Evolutionary conservation across 1,140 invertebrate species (phyloP).

Genomic region (Littorina saxatilis): DNA sequence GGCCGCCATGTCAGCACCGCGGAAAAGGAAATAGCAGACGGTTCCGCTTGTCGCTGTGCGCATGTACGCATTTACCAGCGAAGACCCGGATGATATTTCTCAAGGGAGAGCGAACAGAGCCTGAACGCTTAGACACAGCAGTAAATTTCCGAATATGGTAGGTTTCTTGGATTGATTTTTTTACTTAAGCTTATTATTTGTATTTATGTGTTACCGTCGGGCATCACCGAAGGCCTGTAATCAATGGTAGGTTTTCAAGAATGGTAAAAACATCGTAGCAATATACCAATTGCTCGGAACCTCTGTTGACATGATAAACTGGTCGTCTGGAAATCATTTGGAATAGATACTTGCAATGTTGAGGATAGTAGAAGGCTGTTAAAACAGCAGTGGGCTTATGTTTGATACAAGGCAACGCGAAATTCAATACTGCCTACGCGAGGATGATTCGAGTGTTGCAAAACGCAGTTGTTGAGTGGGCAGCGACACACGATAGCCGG

Average conservation of each 20-base stretch:
- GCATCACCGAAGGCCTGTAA: too few species aligned
- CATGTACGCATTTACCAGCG: constrained; percentile 31
- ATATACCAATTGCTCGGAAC: too few species aligned
- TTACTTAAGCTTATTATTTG: background rate
- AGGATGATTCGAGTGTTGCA: too few species aligned
- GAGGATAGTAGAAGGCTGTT: too few species aligned
- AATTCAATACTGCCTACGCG: too few species aligned
- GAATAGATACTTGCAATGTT: too few species aligned
- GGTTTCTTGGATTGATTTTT: background rate
- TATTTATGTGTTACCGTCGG: too few species aligned
- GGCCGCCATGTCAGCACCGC: constrained; percentile 52
- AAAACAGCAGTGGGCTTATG: background rate
- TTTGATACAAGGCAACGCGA: background rate
- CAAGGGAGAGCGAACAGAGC: background rate
- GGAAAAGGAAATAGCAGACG: constrained; percentile 74
- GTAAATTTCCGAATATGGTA: constrained; percentile 33
- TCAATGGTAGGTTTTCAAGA: too few species aligned
- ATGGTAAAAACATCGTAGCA: too few species aligned
- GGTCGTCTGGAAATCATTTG: constrained; percentile 6
- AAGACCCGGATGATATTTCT: constrained; percentile 43
- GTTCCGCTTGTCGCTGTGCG: constrained; percentile 24
- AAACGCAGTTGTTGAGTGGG: too few species aligned
- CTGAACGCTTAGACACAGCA: constrained; percentile 1
- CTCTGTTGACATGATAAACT: constrained; percentile 25
- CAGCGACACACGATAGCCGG: background rate